Base-by-base conservation (phyloP, 2,113 vertebrate genomes). In the Cebus imitator region DNA sequence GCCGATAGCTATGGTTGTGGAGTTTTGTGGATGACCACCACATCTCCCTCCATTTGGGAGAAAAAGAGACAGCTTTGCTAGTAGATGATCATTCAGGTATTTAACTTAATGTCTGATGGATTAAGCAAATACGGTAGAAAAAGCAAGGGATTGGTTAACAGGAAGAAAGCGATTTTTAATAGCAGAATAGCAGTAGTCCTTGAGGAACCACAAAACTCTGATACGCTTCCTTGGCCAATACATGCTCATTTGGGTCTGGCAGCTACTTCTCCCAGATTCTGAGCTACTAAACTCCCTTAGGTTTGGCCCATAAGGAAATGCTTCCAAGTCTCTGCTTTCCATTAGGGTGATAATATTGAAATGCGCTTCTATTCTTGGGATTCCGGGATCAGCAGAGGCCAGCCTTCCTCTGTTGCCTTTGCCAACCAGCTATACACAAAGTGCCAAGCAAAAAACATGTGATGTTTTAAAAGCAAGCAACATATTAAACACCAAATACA, bases 291-390 rank as follows among this genome's bases (percentile, higher is more conserved):
- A 78, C 45, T 95, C 82, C 87, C 90, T 96, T 88, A 57, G 75
- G 14, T 40, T 73, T 95, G 50, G 7, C 40, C 12, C 30, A 48
- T 11, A 80, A 76, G 45, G 72, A 96, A 94, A 87, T 48, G 12
- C n/a, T 85, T 92, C 81, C 73, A 97, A 50, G 27, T 58, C 30
- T 91, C 94, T n/a, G 23, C 30, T 91, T 89, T 85, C 37, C 40
- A n/a, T 32, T 23, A 95, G 57, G 64, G 40, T 90, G 35, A 58
- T 55, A 48, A 79, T 72, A 82, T 85, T 90, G 93, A 91, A 86
- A 45, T 81, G 23, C 30, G 45, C 8, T 84, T 92, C 80, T 58
- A n/a, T 52, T 92, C 92, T 73, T 66, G 52, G 45, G 84, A 94
- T 76, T 73, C 83, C 55, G 52, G 81, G 43, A 94, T 76, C 72